Evolutionary conservation across 92 coral and sea anemone genomes (phyloP).

Genomic region (Phenganax subtilis): DNA sequence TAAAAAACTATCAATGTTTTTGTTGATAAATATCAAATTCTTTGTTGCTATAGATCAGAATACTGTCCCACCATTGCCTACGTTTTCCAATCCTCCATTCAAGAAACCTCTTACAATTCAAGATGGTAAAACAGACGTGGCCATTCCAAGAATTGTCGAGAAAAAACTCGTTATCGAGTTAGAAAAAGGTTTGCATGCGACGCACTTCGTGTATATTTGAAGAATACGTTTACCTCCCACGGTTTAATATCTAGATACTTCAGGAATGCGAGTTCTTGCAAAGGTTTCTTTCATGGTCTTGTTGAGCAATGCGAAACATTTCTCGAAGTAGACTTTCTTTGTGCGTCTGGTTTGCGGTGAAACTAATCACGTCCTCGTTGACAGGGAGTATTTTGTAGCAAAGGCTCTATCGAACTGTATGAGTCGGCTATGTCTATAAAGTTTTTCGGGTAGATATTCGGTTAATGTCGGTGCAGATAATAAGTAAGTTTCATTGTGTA

Average conservation of each 20-base stretch:
- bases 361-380: too few relatives aligned
- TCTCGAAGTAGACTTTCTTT: too few relatives aligned
- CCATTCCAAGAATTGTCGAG: conserved; percentile 64
- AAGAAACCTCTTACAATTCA: conserved; percentile 36
- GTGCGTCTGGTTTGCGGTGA: too few relatives aligned
- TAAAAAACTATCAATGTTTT: too few relatives aligned
- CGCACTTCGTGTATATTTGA: background rate
- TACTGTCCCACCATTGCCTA: conserved; percentile 28
- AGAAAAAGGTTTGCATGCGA: conserved; percentile 62
- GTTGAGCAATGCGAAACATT: too few relatives aligned
- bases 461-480: too few relatives aligned
- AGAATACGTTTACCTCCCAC: conserved; percentile 1
- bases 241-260: background rate
- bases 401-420: too few relatives aligned
- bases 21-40: too few relatives aligned
- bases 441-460: too few relatives aligned
- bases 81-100: conserved; percentile 1
- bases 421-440: too few relatives aligned
- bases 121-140: conserved; percentile 48
- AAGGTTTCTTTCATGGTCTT: background rate
- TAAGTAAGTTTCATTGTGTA: too few relatives aligned
- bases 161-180: conserved; percentile 71
- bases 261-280: background rate
- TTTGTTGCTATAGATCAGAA: conserved; percentile 9
- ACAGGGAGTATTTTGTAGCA: too few relatives aligned